Evolutionary conservation across 1,140 invertebrate species (phyloP), one percentile per base, ranked within the genome.

Genomic region (Achatina immaculata): DNA sequence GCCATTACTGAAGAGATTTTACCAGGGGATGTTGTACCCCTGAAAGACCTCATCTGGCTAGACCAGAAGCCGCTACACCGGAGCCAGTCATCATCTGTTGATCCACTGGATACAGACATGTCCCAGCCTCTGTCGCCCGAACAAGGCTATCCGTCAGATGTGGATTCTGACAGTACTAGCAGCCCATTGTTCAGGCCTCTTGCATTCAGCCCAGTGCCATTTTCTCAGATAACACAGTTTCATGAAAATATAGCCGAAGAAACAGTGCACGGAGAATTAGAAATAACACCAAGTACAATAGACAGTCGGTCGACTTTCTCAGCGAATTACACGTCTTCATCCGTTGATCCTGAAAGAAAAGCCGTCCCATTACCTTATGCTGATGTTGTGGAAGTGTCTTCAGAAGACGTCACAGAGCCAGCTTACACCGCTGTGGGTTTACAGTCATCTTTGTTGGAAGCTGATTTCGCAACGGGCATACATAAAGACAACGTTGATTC

Each of bases 121-220:
- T 34, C 40, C 24, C 2, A 28, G 24, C 2, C 9, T 2, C 34
- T 28, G 16, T 21, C 42, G 2, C 6, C 7, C 36, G 42, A 73
- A 34, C 71, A 48, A 34, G 38, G 28, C 16, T 43, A 19, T 28
- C 9, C 24, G 16, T 69, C 42, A 9, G 68, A 43, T 43, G 36
- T 42, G 24, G 40, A 48, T 14, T 40, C 6, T 31, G 71, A 11
- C n/a, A 45, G 42, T 28, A 11, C 21, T 7, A 48, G 43, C 43
- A 73, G 71, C 31, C 71, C 71, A n/a, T 31, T 73, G 40, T 73
- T 73, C 28, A 3, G 28, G 24, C 71, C 71, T 0, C 3, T 73
- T 16, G 19, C 24, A 40, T 73, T 73, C 21, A 73, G 16, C 42
- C 71, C 71, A 2, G 40, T 73, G 14, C 28, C 43, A 19, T 73